Evolutionary conservation across 1,140 invertebrate genomes (phyloP), one percentile per base, ranked within the genome.

Genomic region (Micrasema longulum): DNA sequence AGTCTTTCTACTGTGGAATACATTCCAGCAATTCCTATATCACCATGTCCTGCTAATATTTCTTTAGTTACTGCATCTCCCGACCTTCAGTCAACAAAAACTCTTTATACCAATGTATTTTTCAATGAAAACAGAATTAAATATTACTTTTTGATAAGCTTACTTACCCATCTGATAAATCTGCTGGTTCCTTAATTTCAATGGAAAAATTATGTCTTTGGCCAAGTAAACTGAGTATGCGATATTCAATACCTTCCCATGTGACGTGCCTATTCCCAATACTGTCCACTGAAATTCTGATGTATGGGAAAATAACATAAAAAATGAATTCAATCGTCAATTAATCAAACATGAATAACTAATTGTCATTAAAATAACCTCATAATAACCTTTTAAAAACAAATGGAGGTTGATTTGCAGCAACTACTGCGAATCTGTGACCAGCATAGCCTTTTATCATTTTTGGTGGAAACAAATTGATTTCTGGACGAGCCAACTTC

Each of bases 191-290:
- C 16, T 85, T 79, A 63, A 91, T 87, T 76, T 91, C 91, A 6
- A 89, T 82, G 0, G 90, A 89, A 74, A 93, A 92, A 79, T 92
- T 92, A 48, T 91, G 86, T 57, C 86, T 83, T 71, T 85, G 78
- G 0, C 87, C 84, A 7, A 92, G 79, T 47, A 91, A 75, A 38
- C 85, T 84, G 0, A 92, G 72, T 23, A 92, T 76, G 72, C 88
- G 83, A 41, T 90, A 81, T 84, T 93, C 92, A 20, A 91, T 80
- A 9, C 91, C 91, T 79, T 92, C 91, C 88, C 89, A 91, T 16
- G 79, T 73, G 0, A 86, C 78, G 72, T 83, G 79, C 10, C 83
- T 82, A 63, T 86, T 84, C 14, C 81, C 82, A 48, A 81, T 81
- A 64, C 81, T 77, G 55, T 74, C 76, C 67, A 60, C 64, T n/a